A percentile compares a stretch with the other conserved stretches of the same genome.
phyloP scores from a whole-genome alignment of 92 coral and sea anemone species.

The Zoanthus sociatus region DNA sequence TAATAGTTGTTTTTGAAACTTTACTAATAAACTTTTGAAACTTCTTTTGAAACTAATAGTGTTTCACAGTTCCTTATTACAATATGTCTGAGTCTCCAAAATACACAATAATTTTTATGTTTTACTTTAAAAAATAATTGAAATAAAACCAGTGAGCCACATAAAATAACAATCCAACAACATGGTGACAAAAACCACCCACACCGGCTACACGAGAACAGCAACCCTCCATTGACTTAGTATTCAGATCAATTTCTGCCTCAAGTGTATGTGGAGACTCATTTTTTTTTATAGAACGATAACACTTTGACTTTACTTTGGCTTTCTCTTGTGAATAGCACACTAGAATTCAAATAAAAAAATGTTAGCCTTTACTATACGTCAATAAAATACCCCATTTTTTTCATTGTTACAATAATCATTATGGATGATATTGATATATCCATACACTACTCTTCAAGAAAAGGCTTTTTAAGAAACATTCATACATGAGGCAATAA shows the following conservation, averaged over 20 bases:
- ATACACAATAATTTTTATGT: too few species aligned
- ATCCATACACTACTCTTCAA: not conserved
- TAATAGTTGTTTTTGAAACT: not conserved
- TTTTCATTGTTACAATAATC: too few species aligned
- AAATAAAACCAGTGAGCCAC: slow-evolving; percentile 30
- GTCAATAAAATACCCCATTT: too few species aligned
- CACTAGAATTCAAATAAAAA: not conserved
- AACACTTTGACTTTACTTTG: slow-evolving; percentile 5
- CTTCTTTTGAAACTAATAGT: not conserved
- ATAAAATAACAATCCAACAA: too few species aligned
- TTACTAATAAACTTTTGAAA: not conserved
- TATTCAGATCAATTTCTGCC: slow-evolving; percentile 3
- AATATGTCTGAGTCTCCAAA: not conserved
- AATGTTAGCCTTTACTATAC: not conserved
- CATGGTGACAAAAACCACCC: slow-evolving; percentile 20
- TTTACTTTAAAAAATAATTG: slow-evolving; percentile 37
- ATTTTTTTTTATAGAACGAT: slow-evolving; percentile 8
- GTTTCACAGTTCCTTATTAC: not conserved
- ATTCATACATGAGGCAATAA: too few species aligned
- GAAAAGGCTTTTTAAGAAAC: not conserved
- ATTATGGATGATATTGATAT: too few species aligned
- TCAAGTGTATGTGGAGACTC: slow-evolving; percentile 15
- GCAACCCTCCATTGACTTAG: not conserved
- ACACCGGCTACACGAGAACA: slow-evolving; percentile 15
- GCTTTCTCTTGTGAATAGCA: slow-evolving; percentile 19